Conservation (phyloP, 2,797 vertebrate species). For the Mormyrus hasselquistii region DNA sequence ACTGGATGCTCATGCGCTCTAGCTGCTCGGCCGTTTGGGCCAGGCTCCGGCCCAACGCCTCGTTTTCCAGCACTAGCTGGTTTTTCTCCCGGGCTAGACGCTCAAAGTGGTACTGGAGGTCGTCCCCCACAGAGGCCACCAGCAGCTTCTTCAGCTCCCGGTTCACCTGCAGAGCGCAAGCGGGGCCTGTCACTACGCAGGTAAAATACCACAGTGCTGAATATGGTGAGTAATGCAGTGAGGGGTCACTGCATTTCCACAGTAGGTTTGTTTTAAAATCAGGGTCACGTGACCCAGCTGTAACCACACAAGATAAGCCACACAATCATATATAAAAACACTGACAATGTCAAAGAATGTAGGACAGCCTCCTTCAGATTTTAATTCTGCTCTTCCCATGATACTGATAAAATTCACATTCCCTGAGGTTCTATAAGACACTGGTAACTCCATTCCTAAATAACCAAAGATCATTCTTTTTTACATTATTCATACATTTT, state of each 20-base stretch:
- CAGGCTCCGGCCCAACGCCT: conserved; percentile 70
- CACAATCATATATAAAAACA: background rate
- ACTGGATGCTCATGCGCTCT: conserved; percentile 96
- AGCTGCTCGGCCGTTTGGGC: conserved; percentile 82
- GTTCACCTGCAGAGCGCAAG: conserved; percentile 71
- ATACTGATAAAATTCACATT: background rate
- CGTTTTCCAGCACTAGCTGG: conserved; percentile 89
- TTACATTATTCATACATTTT: background rate
- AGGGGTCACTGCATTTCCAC: background rate
- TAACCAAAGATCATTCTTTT: background rate
- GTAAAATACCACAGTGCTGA: background rate
- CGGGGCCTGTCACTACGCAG: background rate
- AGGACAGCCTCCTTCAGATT: background rate
- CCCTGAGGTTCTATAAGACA: background rate
- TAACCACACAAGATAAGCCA: background rate
- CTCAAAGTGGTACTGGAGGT: conserved; percentile 96
- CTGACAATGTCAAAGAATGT: background rate
- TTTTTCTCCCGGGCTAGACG: conserved; percentile 88
- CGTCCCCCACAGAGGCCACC: conserved; percentile 90
- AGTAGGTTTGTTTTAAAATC: background rate
- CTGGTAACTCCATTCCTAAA: background rate
- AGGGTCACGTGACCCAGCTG: background rate
- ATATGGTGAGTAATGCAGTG: background rate
- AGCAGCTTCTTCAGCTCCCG: conserved; percentile 91
- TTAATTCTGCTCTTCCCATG: background rate